Evolutionary conservation across 2,888 invertebrate species (phyloP).

Genomic region (Opisthograptis luteolata): DNA sequence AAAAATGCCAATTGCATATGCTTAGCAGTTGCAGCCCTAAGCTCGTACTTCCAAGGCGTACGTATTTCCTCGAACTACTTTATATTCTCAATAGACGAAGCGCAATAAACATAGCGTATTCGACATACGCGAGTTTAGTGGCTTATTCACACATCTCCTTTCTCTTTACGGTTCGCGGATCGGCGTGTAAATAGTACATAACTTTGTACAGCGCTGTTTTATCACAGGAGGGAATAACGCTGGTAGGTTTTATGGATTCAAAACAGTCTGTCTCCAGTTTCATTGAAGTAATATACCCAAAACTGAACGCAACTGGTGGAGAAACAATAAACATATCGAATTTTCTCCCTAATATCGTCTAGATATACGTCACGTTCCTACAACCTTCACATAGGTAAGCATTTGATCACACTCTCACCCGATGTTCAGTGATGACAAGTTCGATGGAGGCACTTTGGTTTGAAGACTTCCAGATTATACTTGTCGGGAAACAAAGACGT

Average conservation of each 20-base stretch:
- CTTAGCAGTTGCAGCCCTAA: constrained; percentile 10
- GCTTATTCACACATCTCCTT: constrained; percentile 30
- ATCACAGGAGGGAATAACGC: constrained; percentile 17
- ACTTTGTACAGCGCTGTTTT: constrained; percentile 23
- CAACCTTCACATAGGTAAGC: too few species aligned
- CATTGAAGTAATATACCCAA: background rate
- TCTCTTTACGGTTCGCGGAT: constrained; percentile 27
- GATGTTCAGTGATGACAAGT: too few species aligned
- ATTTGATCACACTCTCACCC: too few species aligned
- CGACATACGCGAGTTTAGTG: constrained; percentile 29
- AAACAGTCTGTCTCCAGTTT: background rate
- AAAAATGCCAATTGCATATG: background rate
- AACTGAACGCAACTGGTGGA: too few species aligned
- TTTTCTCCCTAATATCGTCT: background rate
- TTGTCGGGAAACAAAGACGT: too few species aligned
- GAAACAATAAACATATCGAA: background rate
- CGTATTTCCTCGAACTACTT: constrained; percentile 21
- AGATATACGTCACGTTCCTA: too few species aligned
- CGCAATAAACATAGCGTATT: constrained; percentile 33
- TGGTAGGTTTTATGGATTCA: constrained; percentile 16
- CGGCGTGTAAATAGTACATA: constrained; percentile 25
- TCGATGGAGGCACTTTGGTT: too few species aligned
- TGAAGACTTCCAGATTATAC: too few species aligned
- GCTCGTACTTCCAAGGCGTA: constrained; percentile 1
- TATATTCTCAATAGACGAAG: constrained; percentile 26